These are phyloP conservation scores for Nasonia oneida DNA, from an alignment of 2,888 invertebrate genomes.

Conservation along the genomic window DNA sequence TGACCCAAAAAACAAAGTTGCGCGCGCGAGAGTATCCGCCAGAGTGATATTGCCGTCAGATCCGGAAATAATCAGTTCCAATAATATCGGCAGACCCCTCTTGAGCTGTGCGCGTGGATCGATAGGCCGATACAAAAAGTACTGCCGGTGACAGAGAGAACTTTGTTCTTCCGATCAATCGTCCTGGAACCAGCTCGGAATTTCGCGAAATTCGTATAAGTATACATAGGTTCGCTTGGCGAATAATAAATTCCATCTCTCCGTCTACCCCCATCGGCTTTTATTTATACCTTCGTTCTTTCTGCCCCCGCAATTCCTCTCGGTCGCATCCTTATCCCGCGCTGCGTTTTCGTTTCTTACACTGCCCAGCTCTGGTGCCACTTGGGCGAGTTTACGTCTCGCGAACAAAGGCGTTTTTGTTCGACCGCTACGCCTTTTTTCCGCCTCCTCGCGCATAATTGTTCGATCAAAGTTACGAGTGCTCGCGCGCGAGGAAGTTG, in stretches of 20 bases:
- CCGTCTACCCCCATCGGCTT: neutral
- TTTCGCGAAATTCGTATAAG: neutral
- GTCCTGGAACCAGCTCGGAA: neutral
- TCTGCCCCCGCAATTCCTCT: no score
- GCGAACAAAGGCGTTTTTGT: neutral
- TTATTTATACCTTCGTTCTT: conserved; percentile 11
- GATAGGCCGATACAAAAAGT: no score
- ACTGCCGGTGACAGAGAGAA: neutral
- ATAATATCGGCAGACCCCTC: no score
- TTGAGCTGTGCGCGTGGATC: no score
- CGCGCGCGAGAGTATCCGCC: neutral
- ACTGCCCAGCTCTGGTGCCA: neutral
- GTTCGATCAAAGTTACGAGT: conserved; percentile 34
- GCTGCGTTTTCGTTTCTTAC: neutral
- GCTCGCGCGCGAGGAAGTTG: neutral
- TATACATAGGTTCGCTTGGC: neutral
- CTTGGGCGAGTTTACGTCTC: conserved; percentile 16
- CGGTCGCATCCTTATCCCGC: no score
- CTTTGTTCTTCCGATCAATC: neutral
- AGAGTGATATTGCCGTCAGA: no score
- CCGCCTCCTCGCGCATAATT: neutral
- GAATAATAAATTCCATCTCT: neutral
- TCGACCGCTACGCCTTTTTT: neutral
- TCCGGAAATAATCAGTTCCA: no score
- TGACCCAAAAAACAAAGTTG: neutral